phyloP scores from a whole-genome alignment of 2,888 invertebrate species.

The Andrena dorsata region DNA sequence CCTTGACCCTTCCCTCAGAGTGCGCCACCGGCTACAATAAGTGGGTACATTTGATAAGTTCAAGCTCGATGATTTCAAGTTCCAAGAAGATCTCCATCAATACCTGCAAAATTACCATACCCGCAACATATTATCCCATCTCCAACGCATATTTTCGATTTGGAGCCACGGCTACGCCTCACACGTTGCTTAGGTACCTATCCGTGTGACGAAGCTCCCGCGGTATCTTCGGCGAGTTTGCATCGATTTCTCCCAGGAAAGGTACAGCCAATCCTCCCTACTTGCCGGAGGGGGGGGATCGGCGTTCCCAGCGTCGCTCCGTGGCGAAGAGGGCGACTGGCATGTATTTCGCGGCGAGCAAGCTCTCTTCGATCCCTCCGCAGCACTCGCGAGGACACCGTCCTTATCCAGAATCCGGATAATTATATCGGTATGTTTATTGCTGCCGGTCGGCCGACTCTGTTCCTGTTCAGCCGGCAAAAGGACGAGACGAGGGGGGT shows the following conservation, averaged over 20 bases:
- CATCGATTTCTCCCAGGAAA: conserved; percentile 10
- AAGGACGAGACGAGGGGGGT: conserved; percentile 26
- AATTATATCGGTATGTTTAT: conserved; percentile 82
- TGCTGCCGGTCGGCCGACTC: conserved; percentile 73
- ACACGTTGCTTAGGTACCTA: neutral
- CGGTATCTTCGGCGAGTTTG: neutral
- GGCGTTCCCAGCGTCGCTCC: neutral
- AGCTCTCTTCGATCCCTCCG: neutral
- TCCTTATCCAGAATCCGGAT: conserved; percentile 73
- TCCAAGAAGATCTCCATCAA: no score
- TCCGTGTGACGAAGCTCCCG: neutral
- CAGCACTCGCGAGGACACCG: conserved; percentile 39
- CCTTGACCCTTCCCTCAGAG: no score
- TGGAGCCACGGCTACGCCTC: neutral
- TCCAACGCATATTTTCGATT: neutral
- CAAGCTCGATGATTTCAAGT: no score
- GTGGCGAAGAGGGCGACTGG: neutral
- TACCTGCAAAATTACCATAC: neutral
- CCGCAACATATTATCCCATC: neutral
- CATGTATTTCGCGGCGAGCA: neutral
- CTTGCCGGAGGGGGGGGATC: neutral
- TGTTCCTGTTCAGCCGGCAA: conserved; percentile 67
- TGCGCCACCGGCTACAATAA: no score
- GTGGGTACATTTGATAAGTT: no score
- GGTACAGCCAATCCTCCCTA: neutral